A percentile compares a stretch with the other conserved stretches of the same genome.
These are phyloP conservation scores for Diabrotica undecimpunctata DNA, from an alignment of 1,140 invertebrate genomes.

Conservation along the genomic window DNA sequence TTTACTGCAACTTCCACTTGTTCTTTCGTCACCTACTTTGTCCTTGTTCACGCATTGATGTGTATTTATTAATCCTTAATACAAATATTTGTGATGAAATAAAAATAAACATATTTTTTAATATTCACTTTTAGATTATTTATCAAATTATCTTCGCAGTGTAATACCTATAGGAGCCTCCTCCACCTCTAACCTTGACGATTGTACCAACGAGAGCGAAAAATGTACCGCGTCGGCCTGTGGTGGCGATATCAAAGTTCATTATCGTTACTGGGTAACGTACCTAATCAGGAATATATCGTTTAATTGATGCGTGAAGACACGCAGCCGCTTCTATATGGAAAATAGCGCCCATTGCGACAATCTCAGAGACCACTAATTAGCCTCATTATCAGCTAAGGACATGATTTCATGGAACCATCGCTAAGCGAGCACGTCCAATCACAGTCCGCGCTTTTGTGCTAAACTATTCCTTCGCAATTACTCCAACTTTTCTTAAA, in stretches of 20 bases:
- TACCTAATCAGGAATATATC: slow-evolving; percentile 36
- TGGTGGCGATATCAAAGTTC: slow-evolving; percentile 20
- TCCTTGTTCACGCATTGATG: too few species aligned
- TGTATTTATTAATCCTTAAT: too few species aligned
- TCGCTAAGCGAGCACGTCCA: slow-evolving; percentile 30
- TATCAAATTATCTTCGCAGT: too few species aligned
- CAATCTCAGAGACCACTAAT: slow-evolving; percentile 45
- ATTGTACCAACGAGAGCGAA: not conserved
- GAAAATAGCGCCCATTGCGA: slow-evolving; percentile 44
- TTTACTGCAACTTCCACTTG: too few species aligned
- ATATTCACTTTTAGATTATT: too few species aligned
- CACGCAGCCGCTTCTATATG: slow-evolving; percentile 39
- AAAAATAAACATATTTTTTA: too few species aligned
- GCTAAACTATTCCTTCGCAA: slow-evolving; percentile 22
- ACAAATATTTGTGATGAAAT: too few species aligned
- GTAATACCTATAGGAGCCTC: too few species aligned
- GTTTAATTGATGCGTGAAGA: slow-evolving; percentile 37
- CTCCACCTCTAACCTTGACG: not conserved
- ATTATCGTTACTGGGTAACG: slow-evolving; percentile 16
- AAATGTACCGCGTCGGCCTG: slow-evolving; percentile 9
- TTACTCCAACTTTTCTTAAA: slow-evolving; percentile 33
- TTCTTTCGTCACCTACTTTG: too few species aligned
- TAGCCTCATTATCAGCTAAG: slow-evolving; percentile 43
- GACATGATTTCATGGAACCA: slow-evolving; percentile 41
- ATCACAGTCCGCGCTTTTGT: slow-evolving; percentile 30